Percentiles rank a stretch among this genome's conserved stretches.
phyloP scores from a whole-genome alignment of 2,888 invertebrate genomes.

The Rhimphoctona megacephalus region DNA sequence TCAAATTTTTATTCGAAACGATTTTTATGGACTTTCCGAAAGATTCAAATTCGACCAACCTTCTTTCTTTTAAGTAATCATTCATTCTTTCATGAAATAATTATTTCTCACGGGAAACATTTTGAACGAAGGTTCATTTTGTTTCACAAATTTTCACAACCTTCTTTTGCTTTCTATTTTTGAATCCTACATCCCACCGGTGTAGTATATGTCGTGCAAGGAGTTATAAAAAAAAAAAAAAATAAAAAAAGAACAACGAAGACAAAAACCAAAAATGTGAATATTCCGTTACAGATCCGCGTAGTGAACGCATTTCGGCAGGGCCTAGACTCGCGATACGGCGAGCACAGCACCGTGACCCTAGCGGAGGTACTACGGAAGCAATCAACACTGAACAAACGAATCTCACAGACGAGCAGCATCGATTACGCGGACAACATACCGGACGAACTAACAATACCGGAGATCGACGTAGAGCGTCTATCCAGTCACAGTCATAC shows the following conservation, averaged over 20 bases:
- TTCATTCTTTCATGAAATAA: background rate
- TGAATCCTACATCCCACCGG: background rate
- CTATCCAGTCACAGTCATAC: constrained; percentile 97
- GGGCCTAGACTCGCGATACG: constrained; percentile 96
- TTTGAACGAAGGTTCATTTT: background rate
- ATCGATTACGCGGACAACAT: constrained; percentile 96
- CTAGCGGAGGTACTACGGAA: constrained; percentile 97
- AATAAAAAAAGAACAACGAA: constrained; percentile 19
- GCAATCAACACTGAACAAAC: constrained; percentile 96
- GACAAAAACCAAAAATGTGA: constrained; percentile 51
- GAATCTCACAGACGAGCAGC: constrained; percentile 96
- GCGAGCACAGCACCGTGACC: constrained; percentile 96
- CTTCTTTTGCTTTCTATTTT: background rate
- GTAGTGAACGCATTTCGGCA: constrained; percentile 99
- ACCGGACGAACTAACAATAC: constrained; percentile 94
- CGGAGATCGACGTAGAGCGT: constrained; percentile 96
- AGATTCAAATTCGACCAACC: background rate
- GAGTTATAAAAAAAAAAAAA: background rate
- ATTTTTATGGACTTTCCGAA: background rate
- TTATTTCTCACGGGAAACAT: background rate
- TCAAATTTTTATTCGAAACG: background rate
- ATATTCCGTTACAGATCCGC: constrained; percentile 94
- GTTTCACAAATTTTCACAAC: background rate
- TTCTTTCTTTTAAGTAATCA: background rate
- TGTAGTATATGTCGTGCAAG: background rate